These are phyloP conservation scores for Amazona vittata DNA, from an alignment of 2,113 vertebrate species.

Conservation along the genomic window DNA sequence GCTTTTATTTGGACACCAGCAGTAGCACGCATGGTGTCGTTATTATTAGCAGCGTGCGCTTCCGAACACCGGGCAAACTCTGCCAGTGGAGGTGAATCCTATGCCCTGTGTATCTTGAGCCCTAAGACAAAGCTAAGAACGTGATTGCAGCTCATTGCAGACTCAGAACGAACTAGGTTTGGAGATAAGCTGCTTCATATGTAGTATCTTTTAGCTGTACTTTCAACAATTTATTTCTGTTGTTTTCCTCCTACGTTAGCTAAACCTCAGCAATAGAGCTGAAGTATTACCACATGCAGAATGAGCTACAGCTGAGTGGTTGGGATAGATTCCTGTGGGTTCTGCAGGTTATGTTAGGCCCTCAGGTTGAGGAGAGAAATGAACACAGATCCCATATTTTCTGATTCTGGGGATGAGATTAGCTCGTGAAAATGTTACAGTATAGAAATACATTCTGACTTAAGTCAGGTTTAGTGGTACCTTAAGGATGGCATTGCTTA, in stretches of 20 bases:
- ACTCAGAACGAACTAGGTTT: not conserved
- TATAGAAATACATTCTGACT: not conserved
- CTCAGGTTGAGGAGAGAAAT: not conserved
- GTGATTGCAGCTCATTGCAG: not conserved
- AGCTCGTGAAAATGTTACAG: not conserved
- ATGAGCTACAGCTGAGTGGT: not conserved
- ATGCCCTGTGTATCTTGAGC: not conserved
- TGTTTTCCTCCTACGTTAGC: accelerated
- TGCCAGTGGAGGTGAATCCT: not conserved
- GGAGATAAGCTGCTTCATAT: not conserved
- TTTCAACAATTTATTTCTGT: not conserved
- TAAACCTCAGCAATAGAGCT: not conserved
- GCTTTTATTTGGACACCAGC: not conserved
- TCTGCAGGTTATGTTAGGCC: not conserved
- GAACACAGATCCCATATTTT: not conserved
- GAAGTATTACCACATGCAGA: not conserved
- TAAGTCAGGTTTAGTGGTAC: not conserved
- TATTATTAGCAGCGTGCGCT: not conserved
- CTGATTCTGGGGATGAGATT: not conserved
- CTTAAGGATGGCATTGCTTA: not conserved
- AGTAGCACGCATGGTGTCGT: not conserved
- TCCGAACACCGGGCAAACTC: not conserved
- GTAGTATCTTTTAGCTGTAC: not conserved
- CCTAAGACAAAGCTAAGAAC: not conserved
- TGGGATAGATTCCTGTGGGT: not conserved